Evolutionary conservation across 2,888 invertebrate genomes (phyloP).

Genomic region (Ophion obscuratus): DNA sequence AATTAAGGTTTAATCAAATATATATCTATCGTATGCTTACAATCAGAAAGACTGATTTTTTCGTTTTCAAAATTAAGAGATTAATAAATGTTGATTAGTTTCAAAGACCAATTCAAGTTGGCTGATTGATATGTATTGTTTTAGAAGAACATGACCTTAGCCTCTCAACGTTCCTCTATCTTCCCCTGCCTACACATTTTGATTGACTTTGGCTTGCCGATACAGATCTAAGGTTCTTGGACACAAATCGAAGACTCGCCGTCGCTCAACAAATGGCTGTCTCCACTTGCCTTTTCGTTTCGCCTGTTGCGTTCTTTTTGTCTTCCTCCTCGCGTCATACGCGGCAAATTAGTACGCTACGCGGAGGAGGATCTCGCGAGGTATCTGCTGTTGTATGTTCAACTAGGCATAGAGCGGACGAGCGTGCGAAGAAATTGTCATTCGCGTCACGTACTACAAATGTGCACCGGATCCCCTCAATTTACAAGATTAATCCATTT

Average conservation of each 20-base stretch:
- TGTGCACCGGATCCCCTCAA: slow-evolving; percentile 68
- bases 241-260: background rate
- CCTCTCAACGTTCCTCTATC: too few species aligned
- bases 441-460: slow-evolving; percentile 44
- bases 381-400: background rate
- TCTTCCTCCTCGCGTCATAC: background rate
- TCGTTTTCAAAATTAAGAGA: too few species aligned
- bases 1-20: too few species aligned
- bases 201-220: background rate
- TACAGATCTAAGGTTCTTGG: background rate
- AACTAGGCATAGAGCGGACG: background rate
- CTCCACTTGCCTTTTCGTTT: background rate
- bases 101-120: too few species aligned
- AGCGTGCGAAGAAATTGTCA: slow-evolving; percentile 1
- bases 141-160: too few species aligned
- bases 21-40: too few species aligned
- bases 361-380: background rate
- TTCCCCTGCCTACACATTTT: too few species aligned
- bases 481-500: slow-evolving; percentile 67
- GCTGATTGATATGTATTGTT: too few species aligned
- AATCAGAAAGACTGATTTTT: too few species aligned
- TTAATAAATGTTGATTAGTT: too few species aligned
- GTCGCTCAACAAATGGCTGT: background rate
- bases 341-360: background rate
- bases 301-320: background rate